These are phyloP conservation scores for Scolopax rusticola DNA, from an alignment of 2,797 vertebrate species.

Conservation along the genomic window DNA sequence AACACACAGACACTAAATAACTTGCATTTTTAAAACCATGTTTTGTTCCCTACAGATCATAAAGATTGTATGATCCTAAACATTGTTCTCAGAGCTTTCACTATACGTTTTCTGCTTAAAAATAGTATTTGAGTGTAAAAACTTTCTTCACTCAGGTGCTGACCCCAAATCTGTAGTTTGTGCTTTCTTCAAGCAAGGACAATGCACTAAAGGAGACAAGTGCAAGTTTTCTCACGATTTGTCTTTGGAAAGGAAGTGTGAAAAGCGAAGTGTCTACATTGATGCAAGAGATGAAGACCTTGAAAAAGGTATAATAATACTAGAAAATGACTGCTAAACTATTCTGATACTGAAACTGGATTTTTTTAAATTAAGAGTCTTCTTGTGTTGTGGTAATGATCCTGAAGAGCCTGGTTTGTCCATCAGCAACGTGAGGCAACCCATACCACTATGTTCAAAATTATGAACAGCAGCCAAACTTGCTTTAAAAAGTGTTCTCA, in stretches of 20 bases:
- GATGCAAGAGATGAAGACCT: slow-evolving; percentile 95
- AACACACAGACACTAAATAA: not conserved
- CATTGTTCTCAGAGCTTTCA: not conserved
- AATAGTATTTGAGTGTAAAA: not conserved
- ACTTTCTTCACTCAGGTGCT: slow-evolving; percentile 82
- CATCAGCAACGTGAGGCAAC: not conserved
- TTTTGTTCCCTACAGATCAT: not conserved
- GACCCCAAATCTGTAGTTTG: slow-evolving; percentile 98
- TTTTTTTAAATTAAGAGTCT: not conserved
- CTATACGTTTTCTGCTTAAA: not conserved
- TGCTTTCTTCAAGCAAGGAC: slow-evolving; percentile 98
- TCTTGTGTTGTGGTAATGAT: not conserved
- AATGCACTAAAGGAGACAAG: slow-evolving; percentile 97
- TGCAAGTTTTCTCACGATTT: slow-evolving; percentile 99
- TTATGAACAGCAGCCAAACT: not conserved
- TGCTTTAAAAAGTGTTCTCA: not conserved
- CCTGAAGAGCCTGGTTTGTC: not conserved
- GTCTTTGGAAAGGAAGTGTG: slow-evolving; percentile 94
- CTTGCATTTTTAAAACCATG: rapidly evolving
- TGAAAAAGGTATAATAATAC: slow-evolving; percentile 86
- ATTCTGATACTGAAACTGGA: not conserved
- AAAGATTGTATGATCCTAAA: not conserved
- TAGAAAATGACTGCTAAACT: not conserved
- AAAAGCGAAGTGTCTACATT: slow-evolving; percentile 95
- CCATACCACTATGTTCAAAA: rapidly evolving